Evolutionary conservation across 2,888 invertebrate genomes (phyloP), one percentile per base, ranked within the genome.

Genomic region (Euplexia lucipara): DNA sequence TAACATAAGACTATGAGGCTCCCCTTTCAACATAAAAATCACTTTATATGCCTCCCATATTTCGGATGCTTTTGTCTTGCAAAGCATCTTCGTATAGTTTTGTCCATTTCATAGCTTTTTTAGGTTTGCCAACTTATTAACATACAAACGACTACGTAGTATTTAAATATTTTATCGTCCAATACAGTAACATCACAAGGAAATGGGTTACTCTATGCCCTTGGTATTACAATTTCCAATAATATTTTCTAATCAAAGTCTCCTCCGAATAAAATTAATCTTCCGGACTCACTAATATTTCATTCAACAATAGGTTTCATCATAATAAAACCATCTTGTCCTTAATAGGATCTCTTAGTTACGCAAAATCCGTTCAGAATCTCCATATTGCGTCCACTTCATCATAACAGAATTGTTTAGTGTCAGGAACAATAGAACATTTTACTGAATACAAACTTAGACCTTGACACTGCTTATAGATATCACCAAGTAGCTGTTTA

Each of bases 391-490:
- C 76, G 57, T 56, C 63, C 66, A 74, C 59, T 81, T 59, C 63
- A 76, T 72, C 73, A 58, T 52, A 70, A 34, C 54, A 52, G 59
- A 70, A 71, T 73, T 66, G 70, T 65, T 57, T 59, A 69, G 60
- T 70, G 77, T 81, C 74, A 74, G 44, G 57, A 59, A 78, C 75
- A 81, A 78, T 67, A 37, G 64, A 26, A 44, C 52, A 56, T 78
- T 78, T 74, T 68, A 70, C 58, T 71, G 57, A 61, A 70, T 53
- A 54, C 45, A 48, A 59, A 69, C 39, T 47, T 60, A 62, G 52
- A 54, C 66, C 53, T 70, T 22, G 52, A 59, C 52, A 57, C 37
- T 39, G 53, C 30, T 53, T 64, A 48, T 62, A 65, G 60, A 58
- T 63, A 65, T 61, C 49, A 49, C 34, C 62, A 75, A 75, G 49